Percentiles rank a stretch among this genome's conserved stretches.
phyloP scores from a whole-genome alignment of 2,888 invertebrate genomes.

The Sesamia inferens region DNA sequence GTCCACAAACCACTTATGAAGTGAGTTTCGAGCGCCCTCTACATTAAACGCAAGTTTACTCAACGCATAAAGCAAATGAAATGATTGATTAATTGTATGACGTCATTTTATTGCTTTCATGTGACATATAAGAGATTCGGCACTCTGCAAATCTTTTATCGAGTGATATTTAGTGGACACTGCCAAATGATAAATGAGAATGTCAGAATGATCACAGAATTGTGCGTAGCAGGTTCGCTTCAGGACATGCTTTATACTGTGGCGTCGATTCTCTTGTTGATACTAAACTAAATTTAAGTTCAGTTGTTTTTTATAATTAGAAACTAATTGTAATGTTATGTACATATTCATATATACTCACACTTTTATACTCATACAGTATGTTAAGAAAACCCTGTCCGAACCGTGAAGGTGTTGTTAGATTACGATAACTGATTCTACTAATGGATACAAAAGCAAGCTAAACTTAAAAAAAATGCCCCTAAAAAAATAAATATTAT shows the following conservation, averaged over 20 bases:
- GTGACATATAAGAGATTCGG: slow-evolving; percentile 37
- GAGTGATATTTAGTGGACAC: slow-evolving; percentile 18
- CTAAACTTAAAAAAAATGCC: too few species aligned
- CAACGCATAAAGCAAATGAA: slow-evolving; percentile 28
- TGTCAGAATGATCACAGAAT: slow-evolving; percentile 7
- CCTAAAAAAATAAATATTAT: too few species aligned
- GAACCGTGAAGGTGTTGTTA: too few species aligned
- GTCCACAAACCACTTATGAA: neutral
- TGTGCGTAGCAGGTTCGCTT: slow-evolving; percentile 34
- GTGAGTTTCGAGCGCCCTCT: neutral
- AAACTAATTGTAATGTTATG: too few species aligned
- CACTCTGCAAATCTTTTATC: slow-evolving; percentile 52
- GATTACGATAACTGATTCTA: too few species aligned
- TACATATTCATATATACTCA: too few species aligned
- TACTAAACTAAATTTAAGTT: too few species aligned
- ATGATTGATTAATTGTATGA: slow-evolving; percentile 50
- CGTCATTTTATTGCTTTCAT: slow-evolving; percentile 55
- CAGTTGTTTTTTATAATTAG: too few species aligned
- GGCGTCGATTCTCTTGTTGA: too few species aligned
- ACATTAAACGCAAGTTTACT: slow-evolving; percentile 9
- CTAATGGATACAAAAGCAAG: too few species aligned
- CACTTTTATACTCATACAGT: too few species aligned
- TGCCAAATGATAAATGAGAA: slow-evolving; percentile 43
- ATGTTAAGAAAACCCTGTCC: too few species aligned
- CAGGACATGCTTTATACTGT: slow-evolving; percentile 4